Evolutionary conservation across 2,797 vertebrate species (phyloP).

Genomic region (Rhinella marina): DNA sequence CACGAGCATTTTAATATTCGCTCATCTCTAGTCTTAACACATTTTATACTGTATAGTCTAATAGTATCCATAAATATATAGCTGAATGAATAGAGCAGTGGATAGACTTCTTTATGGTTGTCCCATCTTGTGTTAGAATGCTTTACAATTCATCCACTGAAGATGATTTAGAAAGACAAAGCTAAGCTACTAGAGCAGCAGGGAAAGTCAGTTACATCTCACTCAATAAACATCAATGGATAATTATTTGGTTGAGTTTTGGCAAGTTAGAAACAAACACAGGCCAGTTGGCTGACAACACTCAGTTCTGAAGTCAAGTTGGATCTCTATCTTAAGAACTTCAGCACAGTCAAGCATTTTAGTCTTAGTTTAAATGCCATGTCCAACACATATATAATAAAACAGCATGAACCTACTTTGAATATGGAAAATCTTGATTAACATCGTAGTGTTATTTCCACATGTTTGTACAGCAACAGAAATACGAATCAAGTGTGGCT

Average conservation of each 20-base stretch:
- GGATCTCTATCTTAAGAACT: constrained; percentile 45
- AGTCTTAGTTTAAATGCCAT: constrained; percentile 20
- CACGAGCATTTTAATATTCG: too few relatives aligned
- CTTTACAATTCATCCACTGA: constrained; percentile 18
- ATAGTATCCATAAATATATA: not conserved
- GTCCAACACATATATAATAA: constrained; percentile 16
- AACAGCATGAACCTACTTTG: constrained; percentile 18
- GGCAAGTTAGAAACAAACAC: constrained; percentile 14
- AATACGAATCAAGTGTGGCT: not conserved
- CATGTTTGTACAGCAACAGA: not conserved
- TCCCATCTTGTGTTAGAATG: not conserved
- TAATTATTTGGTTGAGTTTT: constrained; percentile 52
- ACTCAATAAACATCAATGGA: constrained; percentile 47
- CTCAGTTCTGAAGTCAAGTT: constrained; percentile 16
- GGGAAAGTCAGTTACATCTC: constrained; percentile 22
- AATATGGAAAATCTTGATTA: not conserved
- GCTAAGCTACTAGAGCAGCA: constrained; percentile 22
- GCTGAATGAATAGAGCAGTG: not conserved
- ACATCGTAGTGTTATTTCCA: not conserved
- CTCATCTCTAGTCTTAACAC: too few relatives aligned
- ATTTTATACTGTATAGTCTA: too few relatives aligned
- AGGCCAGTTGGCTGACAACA: constrained; percentile 42
- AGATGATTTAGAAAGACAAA: constrained; percentile 47
- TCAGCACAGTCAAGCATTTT: constrained; percentile 26
- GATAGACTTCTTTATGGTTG: not conserved